Evolutionary conservation across 2,113 vertebrate species (phyloP).

Genomic region (Probosciger aterrimus): DNA sequence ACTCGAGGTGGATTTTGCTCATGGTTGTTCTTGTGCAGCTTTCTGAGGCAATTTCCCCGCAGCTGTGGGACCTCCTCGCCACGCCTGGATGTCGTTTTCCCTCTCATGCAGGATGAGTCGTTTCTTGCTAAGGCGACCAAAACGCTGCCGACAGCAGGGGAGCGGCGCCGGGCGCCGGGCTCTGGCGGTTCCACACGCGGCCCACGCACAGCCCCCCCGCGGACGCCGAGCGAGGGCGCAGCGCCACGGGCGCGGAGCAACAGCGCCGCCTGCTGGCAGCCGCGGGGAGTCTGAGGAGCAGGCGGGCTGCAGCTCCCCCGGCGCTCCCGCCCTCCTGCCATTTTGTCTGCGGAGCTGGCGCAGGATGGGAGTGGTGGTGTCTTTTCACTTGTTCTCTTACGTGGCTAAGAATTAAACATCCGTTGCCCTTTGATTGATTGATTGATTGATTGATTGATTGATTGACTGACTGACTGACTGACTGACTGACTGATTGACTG

Average conservation of each 20-base stretch:
- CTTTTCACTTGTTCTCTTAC: no score
- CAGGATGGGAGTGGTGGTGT: rapidly evolving
- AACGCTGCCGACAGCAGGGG: not conserved
- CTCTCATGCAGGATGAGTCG: rapidly evolving
- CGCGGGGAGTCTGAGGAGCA: not conserved
- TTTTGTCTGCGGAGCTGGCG: not conserved
- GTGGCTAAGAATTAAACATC: not conserved
- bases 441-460: not conserved
- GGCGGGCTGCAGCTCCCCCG: not conserved
- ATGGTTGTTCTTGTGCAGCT: not conserved
- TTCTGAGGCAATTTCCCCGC: not conserved
- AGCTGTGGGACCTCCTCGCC: rapidly evolving
- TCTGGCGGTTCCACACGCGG: not conserved
- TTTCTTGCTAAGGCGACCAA: not conserved
- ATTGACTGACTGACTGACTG: not conserved
- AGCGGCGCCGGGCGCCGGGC: not conserved
- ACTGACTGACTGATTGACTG: no score
- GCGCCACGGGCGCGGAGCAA: not conserved
- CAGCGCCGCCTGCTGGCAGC: not conserved
- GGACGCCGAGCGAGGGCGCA: not conserved
- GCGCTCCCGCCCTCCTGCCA: not conserved
- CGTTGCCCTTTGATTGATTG: not conserved
- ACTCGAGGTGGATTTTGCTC: not conserved
- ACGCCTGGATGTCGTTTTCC: rapidly evolving
- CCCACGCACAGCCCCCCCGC: not conserved